Base-by-base conservation (phyloP, 64 coral and sea anemone genomes). In the Actinia equina region DNA sequence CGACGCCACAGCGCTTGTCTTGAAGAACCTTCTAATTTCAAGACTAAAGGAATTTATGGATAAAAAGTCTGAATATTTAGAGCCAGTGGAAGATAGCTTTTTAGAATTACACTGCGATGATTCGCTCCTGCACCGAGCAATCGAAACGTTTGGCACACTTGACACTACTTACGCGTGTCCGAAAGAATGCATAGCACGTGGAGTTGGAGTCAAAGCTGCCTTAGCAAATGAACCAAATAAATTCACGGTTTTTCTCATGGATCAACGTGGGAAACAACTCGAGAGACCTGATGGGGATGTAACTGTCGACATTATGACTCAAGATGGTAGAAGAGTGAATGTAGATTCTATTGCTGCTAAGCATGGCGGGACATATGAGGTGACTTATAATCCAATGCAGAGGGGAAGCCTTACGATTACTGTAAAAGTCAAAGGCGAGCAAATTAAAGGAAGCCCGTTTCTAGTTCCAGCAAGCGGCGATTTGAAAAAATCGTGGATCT, bases 401-500 rank as follows among this genome's bases (percentile, higher is more conserved):
- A 82, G 82, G 59, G 91, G 87, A 45, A 65, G 63, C 15, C 59
- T 92, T 6, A 77, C 53, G 7, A 88, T 92, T 14, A 76, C 63
- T 18, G 86, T 92, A 4, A 59, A 74, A 16, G 86, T 92, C 56
- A 62, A 27, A 44, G 91, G 86, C 23, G 79, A 88, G 43, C 86
- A 88, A 15, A 92, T 92, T 22, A 88, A 63, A 77, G 86, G 67
- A 18, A 88, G 91, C 41, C 91, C 91, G 0, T 92, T 92, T 44
- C 44, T 79, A 5, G 91, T 92, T 69, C 59, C 79, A 43, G 86
- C 85, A n/a, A 84, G 78, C 3, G 63, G 84, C 14, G 81, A 85
- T 41, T 57, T 92, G 30, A 71, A 62, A 14, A 92, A 92, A 17
- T 92, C 91, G 0, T 92, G 91, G 91, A 92, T 92, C 13, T 92